A percentile compares a stretch with the other conserved stretches of the same genome.
Evolutionary conservation across 92 coral and sea anemone species (phyloP).

Genomic region (Montipora capitata): DNA sequence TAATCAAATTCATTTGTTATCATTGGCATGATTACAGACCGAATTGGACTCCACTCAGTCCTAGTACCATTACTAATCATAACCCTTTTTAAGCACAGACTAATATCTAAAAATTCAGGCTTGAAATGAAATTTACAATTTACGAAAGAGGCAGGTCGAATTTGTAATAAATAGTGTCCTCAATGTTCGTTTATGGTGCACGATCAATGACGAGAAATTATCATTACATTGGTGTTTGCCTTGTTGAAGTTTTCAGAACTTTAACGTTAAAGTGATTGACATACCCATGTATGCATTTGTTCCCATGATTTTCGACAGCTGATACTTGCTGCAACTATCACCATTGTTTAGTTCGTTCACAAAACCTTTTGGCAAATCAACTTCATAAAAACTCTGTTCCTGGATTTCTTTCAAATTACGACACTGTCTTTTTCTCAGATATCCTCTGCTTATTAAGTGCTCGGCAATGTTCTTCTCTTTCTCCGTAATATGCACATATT

Average conservation of each 20-base stretch:
- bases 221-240: too few relatives aligned
- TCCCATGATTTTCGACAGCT: constrained; percentile 33
- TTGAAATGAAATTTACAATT: too few relatives aligned
- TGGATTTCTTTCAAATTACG: constrained; percentile 46
- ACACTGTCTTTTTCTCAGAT: constrained; percentile 56
- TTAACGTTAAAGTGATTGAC: neutral
- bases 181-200: too few relatives aligned
- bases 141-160: too few relatives aligned
- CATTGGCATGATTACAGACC: too few relatives aligned
- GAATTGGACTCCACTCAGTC: too few relatives aligned
- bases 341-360: constrained; percentile 5
- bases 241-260: neutral
- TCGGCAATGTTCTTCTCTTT: constrained; percentile 64
- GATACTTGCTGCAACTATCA: constrained; percentile 44
- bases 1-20: too few relatives aligned
- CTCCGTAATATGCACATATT: constrained; percentile 64
- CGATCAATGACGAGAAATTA: too few relatives aligned
- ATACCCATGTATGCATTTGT: constrained; percentile 68
- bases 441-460: constrained; percentile 54
- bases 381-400: constrained; percentile 74
- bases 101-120: too few relatives aligned
- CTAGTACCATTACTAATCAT: too few relatives aligned
- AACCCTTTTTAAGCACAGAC: too few relatives aligned
- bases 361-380: constrained; percentile 21
- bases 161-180: too few relatives aligned